phyloP scores from a whole-genome alignment of 1,140 invertebrate species.

The Cardiocondyla obscurior region DNA sequence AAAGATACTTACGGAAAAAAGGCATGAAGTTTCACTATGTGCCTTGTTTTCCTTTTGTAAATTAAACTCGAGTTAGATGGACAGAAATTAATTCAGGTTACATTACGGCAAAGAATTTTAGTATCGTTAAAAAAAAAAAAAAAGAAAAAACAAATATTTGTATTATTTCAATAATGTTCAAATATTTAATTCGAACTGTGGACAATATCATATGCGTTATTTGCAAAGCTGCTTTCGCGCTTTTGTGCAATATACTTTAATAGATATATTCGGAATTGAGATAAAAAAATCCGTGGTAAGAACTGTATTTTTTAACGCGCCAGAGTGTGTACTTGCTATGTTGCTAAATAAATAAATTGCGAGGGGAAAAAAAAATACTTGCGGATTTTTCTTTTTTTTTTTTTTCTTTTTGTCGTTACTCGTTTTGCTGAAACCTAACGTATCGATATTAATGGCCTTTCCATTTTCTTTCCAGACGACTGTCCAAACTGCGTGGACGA shows the following conservation, averaged over 20 bases:
- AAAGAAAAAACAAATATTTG: background rate
- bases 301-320: too few relatives aligned
- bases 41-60: background rate
- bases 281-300: too few relatives aligned
- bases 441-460: slow-evolving; percentile 39
- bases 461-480: slow-evolving; percentile 83
- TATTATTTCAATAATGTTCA: background rate
- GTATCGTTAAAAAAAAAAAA: too few relatives aligned
- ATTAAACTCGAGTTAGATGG: background rate
- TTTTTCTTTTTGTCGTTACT: background rate
- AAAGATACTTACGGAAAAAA: background rate
- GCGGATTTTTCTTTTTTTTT: background rate
- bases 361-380: background rate
- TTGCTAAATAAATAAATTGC: background rate
- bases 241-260: background rate
- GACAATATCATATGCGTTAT: background rate
- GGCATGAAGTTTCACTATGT: slow-evolving; percentile 5
- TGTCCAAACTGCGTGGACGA: slow-evolving; percentile 93
- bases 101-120: background rate
- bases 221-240: background rate
- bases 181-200: background rate
- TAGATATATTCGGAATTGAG: too few relatives aligned
- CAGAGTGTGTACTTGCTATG: too few relatives aligned
- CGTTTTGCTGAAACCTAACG: background rate
- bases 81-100: background rate